Evolutionary conservation across 2,113 vertebrate genomes (phyloP), one percentile per base, ranked within the genome.

Genomic region (Asarcornis scutulata): DNA sequence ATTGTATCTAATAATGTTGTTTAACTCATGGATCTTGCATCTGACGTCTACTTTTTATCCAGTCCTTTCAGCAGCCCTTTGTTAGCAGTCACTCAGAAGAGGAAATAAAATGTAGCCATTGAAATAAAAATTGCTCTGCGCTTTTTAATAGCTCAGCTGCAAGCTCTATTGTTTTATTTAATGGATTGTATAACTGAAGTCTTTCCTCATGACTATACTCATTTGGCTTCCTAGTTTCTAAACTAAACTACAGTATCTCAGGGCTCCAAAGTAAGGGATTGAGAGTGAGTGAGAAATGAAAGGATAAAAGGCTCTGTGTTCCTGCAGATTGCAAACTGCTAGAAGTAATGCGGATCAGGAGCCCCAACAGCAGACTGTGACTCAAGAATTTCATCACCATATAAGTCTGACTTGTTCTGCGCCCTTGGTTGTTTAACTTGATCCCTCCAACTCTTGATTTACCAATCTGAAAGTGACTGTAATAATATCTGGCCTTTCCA

Each of bases 1-100:
- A 98, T 98, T 98, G 98, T 98, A 98, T 98, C 98, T 98, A 98
- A 98, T 98, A 98, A 98, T 98, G 98, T 98, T 98, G 98, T 98
- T 98, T 98, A 98, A 98, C 98, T 98, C 98, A 97, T 98, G 98
- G 98, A 98, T 98, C 98, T 98, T 98, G 98, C 98, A 98, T 98
- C 98, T 98, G 98, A 98, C 97, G 98, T 98, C 98, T 98, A 98
- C 98, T 98, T 98, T 98, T 98, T 98, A 98, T 98, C 98, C 97
- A 98, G 97, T 98, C 98, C 97, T 98, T 98, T 98, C 98, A 98
- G 97, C 98, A 98, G 98, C 95, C 98, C 98, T 98, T 98, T 98
- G 98, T 98, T 98, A 98, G 84, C 98, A 98, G 98, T 98, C 98
- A 98, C 98, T 98, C 97, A 98, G 98, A 98, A 98, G 97, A 98